Base-by-base conservation (phyloP, 2,797 vertebrate species). In the Decapterus maruadsi region DNA sequence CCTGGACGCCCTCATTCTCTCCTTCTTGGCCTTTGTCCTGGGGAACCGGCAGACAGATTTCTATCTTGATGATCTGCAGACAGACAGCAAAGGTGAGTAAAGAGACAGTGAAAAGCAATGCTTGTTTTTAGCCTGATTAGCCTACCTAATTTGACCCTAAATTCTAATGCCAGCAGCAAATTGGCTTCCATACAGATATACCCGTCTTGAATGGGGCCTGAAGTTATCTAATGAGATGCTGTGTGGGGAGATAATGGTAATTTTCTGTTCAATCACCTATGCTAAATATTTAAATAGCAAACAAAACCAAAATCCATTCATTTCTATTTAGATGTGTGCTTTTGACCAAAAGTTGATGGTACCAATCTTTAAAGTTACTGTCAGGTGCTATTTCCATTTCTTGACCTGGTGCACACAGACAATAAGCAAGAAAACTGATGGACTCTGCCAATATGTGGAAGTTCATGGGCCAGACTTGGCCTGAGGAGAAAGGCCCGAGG, bases 1-100 rank as follows among this genome's bases (percentile, higher is more conserved):
- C 93, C 95, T 99, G 92, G 97, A 99, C 1, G 97, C 97, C 81
- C 96, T 99, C 90, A 98, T 99, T 92, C 97, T 99, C 70, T 98
- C 97, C 87, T 98, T 98, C 93, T 95, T 99, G 82, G 98, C 98
- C 92, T 99, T 99, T 0, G 98, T 99, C 80, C 96, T 99, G 74
- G 97, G 97, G 74, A 99, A 99, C 95, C 94, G 97, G 87, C 98
- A 99, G 93, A 98, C 97, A 1, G 90, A 94, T 77, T 97, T 97
- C 90, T 96, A 96, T 87, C 97, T 96, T 7, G 98, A 98, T 68
- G 97, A 98, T 82, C 94, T 97, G 88, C 96, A 97, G 91, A 94
- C 95, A 85, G 97, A 98, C 82, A 98, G 96, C 94, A 98, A 98
- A 97, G 97, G 97, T 94, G 67, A 86, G 82, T 29, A n/a, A n/a